Evolutionary conservation across 2,888 invertebrate species (phyloP).

Genomic region (Thumatha senex): DNA sequence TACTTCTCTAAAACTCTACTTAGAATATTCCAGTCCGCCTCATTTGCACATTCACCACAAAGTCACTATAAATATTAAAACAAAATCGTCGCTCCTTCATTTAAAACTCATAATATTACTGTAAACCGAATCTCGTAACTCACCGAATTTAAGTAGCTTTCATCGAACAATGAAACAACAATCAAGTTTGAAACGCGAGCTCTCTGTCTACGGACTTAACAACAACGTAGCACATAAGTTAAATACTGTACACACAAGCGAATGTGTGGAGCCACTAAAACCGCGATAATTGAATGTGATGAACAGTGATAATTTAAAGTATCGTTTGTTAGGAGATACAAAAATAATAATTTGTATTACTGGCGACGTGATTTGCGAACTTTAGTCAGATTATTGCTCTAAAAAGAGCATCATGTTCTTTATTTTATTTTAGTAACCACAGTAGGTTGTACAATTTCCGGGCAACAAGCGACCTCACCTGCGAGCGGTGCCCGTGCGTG

Average conservation of each 20-base stretch:
- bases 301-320: too few species aligned
- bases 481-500: too few species aligned
- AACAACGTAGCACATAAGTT: conserved; percentile 19
- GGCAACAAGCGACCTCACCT: too few species aligned
- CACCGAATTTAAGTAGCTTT: conserved; percentile 5
- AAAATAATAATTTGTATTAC: too few species aligned
- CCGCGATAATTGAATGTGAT: not conserved
- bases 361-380: too few species aligned
- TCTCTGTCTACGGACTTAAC: conserved; percentile 18
- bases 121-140: conserved; percentile 7
- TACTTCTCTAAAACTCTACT: not conserved
- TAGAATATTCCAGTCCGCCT: not conserved
- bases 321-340: too few species aligned
- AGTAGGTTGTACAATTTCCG: too few species aligned
- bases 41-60: not conserved
- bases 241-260: conserved; percentile 18
- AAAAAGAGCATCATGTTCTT: too few species aligned
- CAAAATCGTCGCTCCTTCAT: conserved; percentile 1
- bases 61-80: conserved; percentile 2
- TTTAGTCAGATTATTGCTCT: too few species aligned
- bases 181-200: conserved; percentile 19
- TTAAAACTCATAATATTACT: conserved; percentile 4
- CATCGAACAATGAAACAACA: conserved; percentile 12
- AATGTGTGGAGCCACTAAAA: conserved; percentile 12
- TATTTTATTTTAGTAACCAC: too few species aligned